Conservation (phyloP, 2,797 vertebrate genomes). For the Phalloptychus januarius region DNA sequence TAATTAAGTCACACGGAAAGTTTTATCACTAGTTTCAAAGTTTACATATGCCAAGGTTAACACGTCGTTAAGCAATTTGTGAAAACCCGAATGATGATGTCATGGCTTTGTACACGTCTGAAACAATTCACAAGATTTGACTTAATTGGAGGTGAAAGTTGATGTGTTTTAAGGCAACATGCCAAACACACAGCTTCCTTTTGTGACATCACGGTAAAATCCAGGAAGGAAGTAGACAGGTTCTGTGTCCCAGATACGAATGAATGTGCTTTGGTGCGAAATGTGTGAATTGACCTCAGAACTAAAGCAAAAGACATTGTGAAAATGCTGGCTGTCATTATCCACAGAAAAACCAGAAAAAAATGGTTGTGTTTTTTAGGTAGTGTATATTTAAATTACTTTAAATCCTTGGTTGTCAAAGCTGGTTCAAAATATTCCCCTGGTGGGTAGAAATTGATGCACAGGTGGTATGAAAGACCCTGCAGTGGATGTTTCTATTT, state of each 20-base stretch:
- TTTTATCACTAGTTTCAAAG: neutral
- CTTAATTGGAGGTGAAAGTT: neutral
- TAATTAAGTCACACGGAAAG: neutral
- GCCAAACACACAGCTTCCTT: neutral
- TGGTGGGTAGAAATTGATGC: neutral
- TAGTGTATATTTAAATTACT: neutral
- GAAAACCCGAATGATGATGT: neutral
- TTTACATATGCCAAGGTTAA: too few species aligned
- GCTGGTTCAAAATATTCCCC: neutral
- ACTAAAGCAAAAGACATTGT: neutral
- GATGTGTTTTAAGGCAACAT: neutral
- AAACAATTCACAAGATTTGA: neutral
- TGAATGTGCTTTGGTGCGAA: neutral
- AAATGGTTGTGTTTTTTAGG: neutral
- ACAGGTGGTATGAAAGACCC: neutral
- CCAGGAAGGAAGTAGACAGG: neutral
- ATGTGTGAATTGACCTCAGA: neutral
- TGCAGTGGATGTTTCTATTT: neutral
- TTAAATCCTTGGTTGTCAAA: neutral
- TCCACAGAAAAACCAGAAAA: neutral
- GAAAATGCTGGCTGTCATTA: neutral
- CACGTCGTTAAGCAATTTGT: neutral
- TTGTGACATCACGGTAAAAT: neutral
- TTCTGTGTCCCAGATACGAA: neutral
- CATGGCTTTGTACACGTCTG: neutral